A percentile compares a stretch with the other conserved stretches of the same genome.
These are phyloP conservation scores for Arctocebus calabarensis DNA, from an alignment of 2,797 vertebrate species.

Conservation along the genomic window DNA sequence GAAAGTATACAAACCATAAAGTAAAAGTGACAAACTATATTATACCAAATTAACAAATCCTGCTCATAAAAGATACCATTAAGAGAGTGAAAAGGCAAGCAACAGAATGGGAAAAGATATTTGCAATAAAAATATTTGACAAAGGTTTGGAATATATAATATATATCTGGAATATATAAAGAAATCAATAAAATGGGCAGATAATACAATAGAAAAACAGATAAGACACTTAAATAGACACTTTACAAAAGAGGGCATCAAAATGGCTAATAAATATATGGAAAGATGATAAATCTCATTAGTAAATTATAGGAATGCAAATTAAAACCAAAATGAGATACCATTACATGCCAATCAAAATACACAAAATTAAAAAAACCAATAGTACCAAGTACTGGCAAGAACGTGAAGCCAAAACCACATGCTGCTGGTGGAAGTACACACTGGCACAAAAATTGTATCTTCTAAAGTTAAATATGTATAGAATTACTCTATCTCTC, in stretches of 20 bases:
- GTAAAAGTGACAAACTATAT: constrained; percentile 1
- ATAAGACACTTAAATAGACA: not conserved
- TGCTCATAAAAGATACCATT: not conserved
- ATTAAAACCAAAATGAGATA: not conserved
- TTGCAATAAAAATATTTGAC: not conserved
- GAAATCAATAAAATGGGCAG: not conserved
- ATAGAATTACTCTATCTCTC: not conserved
- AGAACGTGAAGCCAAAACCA: not conserved
- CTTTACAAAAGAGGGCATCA: not conserved
- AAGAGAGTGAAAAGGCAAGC: not conserved
- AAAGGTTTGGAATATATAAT: too few species aligned
- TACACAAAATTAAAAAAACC: not conserved
- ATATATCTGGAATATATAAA: not conserved
- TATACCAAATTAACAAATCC: constrained; percentile 23
- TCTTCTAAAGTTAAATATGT: not conserved
- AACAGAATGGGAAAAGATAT: not conserved
- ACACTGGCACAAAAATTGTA: not conserved
- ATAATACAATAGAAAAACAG: not conserved
- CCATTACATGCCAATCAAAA: not conserved
- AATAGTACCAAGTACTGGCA: not conserved
- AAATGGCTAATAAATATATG: not conserved
- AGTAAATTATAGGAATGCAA: constrained; percentile 4
- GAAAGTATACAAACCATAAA: not conserved
- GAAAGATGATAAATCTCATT: not conserved
- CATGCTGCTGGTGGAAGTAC: not conserved